A percentile compares a stretch with the other conserved stretches of the same genome.
phyloP scores from a whole-genome alignment of 2,888 invertebrate species.

The Tenthredo livida region DNA sequence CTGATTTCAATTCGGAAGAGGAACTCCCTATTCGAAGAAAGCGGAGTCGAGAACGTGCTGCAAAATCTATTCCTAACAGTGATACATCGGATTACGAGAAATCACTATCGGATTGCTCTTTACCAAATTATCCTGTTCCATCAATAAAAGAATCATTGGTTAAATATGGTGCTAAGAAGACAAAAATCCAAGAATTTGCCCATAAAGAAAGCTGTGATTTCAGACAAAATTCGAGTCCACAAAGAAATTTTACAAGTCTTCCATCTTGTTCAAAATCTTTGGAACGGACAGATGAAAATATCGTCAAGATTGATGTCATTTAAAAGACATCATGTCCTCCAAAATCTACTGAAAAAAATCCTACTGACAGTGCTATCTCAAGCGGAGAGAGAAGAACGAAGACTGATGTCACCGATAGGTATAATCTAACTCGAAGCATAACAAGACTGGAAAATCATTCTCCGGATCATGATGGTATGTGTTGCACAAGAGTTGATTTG shows the following conservation, averaged over 20 bases:
- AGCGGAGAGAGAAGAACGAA: background rate
- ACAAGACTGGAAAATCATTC: background rate
- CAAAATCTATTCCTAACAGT: background rate
- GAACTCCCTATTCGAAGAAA: conserved; percentile 1
- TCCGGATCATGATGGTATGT: background rate
- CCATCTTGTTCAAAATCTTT: background rate
- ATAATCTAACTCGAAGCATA: background rate
- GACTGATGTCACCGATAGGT: background rate
- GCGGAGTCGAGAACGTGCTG: conserved; percentile 2
- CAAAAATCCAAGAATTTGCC: background rate
- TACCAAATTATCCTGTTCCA: background rate
- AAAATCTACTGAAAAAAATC: background rate
- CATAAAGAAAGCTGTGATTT: background rate
- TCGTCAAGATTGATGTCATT: background rate
- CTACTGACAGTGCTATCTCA: background rate
- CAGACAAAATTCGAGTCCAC: background rate
- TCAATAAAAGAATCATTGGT: background rate
- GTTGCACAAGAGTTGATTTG: background rate
- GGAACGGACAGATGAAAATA: background rate
- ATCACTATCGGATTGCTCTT: background rate
- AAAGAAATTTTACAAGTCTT: background rate
- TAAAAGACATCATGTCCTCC: background rate
- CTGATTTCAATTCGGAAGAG: conserved; percentile 21
- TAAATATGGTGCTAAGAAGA: background rate
- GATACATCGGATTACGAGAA: conserved; percentile 10